phyloP scores from a whole-genome alignment of 2,888 invertebrate genomes.

The Apamea epomidion region DNA sequence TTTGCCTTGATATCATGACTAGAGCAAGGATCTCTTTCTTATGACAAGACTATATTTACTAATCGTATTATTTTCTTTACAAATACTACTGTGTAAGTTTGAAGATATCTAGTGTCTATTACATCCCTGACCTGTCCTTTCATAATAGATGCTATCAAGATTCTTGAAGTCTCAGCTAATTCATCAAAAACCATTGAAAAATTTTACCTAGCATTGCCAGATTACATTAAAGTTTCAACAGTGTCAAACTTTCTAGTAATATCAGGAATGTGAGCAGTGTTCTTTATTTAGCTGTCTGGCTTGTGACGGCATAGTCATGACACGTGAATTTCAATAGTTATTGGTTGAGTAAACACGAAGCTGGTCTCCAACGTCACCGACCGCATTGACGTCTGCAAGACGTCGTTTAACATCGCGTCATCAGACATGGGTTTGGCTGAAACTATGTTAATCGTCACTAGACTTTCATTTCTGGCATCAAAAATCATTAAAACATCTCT shows the following conservation, averaged over 20 bases:
- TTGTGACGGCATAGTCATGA: constrained; percentile 65
- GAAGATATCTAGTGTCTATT: background rate
- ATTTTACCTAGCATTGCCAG: constrained; percentile 13
- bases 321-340: constrained; percentile 59
- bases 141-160: background rate
- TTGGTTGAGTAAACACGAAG: constrained; percentile 60
- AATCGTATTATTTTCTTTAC: background rate
- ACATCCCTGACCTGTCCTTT: background rate
- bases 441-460: constrained; percentile 54
- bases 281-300: constrained; percentile 61
- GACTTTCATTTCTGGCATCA: constrained; percentile 25
- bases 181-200: background rate
- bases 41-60: background rate
- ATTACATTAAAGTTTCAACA: constrained; percentile 35
- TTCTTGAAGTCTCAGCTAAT: background rate
- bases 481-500: background rate
- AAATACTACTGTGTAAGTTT: background rate
- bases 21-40: background rate
- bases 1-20: constrained; percentile 25
- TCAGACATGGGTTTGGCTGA: constrained; percentile 57
- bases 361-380: constrained; percentile 70
- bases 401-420: constrained; percentile 72
- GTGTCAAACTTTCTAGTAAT: constrained; percentile 38
- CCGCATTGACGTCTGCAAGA: constrained; percentile 72
- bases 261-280: constrained; percentile 50